Conservation (phyloP, 2,113 vertebrate species). For the Atlantisia rogersi region DNA sequence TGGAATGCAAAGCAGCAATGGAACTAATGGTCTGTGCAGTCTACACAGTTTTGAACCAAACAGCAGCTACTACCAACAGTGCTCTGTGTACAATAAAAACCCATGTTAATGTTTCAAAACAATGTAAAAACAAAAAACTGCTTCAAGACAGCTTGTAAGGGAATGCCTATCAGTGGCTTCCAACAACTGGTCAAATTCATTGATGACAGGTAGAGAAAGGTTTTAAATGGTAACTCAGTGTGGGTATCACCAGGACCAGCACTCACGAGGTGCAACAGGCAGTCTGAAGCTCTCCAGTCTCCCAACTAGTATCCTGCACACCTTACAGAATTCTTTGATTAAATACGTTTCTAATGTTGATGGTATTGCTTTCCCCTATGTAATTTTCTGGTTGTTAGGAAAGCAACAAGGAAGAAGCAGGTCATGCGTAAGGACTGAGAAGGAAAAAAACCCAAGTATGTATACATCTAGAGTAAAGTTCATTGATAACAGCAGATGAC, state of each 20-base stretch:
- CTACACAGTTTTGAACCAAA: background rate
- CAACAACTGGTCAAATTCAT: background rate
- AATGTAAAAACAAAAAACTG: background rate
- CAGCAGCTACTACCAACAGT: background rate
- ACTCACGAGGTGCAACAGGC: background rate
- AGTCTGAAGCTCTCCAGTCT: background rate
- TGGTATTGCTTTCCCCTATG: background rate
- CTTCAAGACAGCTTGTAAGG: background rate
- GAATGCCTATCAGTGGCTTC: accelerated
- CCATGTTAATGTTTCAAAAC: background rate
- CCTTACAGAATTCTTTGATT: background rate
- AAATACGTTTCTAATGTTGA: background rate
- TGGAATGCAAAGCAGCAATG: background rate
- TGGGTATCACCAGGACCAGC: background rate
- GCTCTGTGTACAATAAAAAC: background rate
- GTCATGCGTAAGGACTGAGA: background rate
- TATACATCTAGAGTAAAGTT: background rate
- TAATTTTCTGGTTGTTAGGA: background rate
- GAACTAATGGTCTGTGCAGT: background rate
- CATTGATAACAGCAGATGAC: background rate
- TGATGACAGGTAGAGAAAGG: accelerated
- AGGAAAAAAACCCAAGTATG: background rate
- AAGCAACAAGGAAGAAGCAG: background rate
- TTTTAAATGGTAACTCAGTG: background rate
- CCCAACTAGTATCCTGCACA: background rate